Conservation (phyloP, 2,888 invertebrate genomes). For the Rhogogaster chlorosoma region DNA sequence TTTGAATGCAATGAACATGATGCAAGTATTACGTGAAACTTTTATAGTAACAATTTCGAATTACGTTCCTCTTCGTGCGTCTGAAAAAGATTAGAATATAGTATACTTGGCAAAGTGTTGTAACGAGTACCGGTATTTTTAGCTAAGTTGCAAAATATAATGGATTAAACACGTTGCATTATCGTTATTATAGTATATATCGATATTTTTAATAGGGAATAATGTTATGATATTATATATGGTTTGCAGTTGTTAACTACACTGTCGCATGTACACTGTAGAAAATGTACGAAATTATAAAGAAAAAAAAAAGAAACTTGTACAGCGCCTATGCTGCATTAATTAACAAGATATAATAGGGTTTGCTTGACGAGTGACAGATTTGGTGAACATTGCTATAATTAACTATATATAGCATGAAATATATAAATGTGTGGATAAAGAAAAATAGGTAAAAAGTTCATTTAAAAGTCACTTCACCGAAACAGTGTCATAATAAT, state of each 20-base stretch:
- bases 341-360: constrained; percentile 44
- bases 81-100: constrained; percentile 10
- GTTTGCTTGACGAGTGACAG: constrained; percentile 45
- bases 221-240: constrained; percentile 69
- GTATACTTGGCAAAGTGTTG: constrained; percentile 30
- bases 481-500: constrained; percentile 76
- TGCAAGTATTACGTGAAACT: constrained; percentile 7
- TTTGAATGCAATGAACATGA: neutral
- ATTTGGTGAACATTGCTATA: constrained; percentile 45
- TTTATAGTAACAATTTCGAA: constrained; percentile 1
- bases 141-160: constrained; percentile 77
- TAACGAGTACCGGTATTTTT: constrained; percentile 69
- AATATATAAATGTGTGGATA: constrained; percentile 53
- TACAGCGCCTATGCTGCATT: constrained; percentile 44
- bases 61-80: constrained; percentile 36
- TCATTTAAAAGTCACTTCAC: constrained; percentile 69
- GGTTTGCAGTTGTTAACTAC: constrained; percentile 52
- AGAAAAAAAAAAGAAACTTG: constrained; percentile 7
- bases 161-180: constrained; percentile 77
- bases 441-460: constrained; percentile 66
- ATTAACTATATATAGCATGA: constrained; percentile 40
- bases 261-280: constrained; percentile 48
- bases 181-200: constrained; percentile 77
- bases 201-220: constrained; percentile 74
- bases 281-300: constrained; percentile 44